These are phyloP conservation scores for Bhutanitis thaidina DNA, from an alignment of 2,888 invertebrate genomes.

Conservation along the genomic window DNA sequence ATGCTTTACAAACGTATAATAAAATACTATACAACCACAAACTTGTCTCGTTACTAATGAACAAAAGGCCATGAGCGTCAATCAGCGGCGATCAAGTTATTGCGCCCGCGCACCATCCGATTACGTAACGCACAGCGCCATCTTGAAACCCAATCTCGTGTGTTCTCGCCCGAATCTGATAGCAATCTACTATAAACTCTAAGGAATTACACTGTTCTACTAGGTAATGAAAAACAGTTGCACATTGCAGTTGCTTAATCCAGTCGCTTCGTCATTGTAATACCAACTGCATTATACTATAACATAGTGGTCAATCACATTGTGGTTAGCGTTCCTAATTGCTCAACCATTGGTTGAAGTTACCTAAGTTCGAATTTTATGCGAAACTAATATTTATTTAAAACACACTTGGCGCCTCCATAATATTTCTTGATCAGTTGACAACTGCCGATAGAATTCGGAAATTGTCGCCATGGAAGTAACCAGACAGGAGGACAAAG, in stretches of 20 bases:
- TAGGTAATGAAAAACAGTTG: background rate
- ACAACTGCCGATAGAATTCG: too few relatives aligned
- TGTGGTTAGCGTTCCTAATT: too few relatives aligned
- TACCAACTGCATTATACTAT: too few relatives aligned
- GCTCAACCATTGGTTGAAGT: too few relatives aligned
- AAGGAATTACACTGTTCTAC: background rate
- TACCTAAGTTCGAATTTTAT: too few relatives aligned
- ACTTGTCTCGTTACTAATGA: slow-evolving; percentile 26
- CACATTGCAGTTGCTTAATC: background rate
- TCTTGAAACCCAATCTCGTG: slow-evolving; percentile 10
- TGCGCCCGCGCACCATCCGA: slow-evolving; percentile 40
- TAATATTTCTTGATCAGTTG: too few relatives aligned
- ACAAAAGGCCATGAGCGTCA: slow-evolving; percentile 57
- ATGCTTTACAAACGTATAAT: background rate
- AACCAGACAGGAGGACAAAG: too few relatives aligned
- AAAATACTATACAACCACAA: background rate
- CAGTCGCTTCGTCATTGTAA: too few relatives aligned
- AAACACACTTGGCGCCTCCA: too few relatives aligned
- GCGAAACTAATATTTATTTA: too few relatives aligned
- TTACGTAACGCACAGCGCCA: slow-evolving; percentile 22
- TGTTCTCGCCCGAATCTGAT: background rate
- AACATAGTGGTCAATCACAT: too few relatives aligned
- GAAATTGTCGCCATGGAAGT: too few relatives aligned
- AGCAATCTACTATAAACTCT: background rate
- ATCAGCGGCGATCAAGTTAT: slow-evolving; percentile 56